phyloP scores from a whole-genome alignment of 2,888 invertebrate species.

The Lysandra coridon region DNA sequence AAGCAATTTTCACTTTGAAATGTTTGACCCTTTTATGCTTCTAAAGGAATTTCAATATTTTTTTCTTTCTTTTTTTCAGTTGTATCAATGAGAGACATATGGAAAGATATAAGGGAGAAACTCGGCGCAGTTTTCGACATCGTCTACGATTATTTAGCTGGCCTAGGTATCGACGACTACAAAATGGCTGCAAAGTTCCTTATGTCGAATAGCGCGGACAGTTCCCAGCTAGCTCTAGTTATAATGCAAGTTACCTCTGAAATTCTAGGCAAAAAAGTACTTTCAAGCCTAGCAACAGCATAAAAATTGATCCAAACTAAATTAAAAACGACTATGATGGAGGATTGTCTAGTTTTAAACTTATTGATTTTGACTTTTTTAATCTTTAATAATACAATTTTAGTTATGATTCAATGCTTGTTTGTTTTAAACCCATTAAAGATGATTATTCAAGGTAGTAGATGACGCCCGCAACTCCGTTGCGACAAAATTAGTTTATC shows the following conservation, averaged over 20 bases:
- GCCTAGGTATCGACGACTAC: slow-evolving; percentile 66
- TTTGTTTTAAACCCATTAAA: too few species aligned
- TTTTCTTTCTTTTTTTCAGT: slow-evolving; percentile 48
- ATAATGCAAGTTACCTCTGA: slow-evolving; percentile 59
- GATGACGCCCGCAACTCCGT: too few species aligned
- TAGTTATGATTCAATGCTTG: not conserved
- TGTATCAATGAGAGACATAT: slow-evolving; percentile 66
- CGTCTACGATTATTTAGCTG: slow-evolving; percentile 68
- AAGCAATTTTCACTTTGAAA: too few species aligned
- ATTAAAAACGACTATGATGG: not conserved
- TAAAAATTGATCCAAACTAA: slow-evolving; percentile 37
- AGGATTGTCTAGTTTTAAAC: not conserved
- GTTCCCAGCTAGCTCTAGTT: slow-evolving; percentile 56
- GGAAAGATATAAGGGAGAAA: slow-evolving; percentile 61
- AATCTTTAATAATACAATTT: not conserved
- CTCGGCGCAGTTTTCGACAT: slow-evolving; percentile 62
- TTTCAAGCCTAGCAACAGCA: slow-evolving; percentile 55
- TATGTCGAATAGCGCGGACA: slow-evolving; percentile 46
- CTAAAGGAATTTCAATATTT: not conserved
- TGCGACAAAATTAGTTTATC: too few species aligned
- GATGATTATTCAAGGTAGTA: too few species aligned
- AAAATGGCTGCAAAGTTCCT: slow-evolving; percentile 55
- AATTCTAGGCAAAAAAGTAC: slow-evolving; percentile 60
- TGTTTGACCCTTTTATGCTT: too few species aligned
- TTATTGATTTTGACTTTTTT: too few species aligned